phyloP scores from a whole-genome alignment of 2,888 invertebrate genomes.

The Microplitis deprimator region DNA sequence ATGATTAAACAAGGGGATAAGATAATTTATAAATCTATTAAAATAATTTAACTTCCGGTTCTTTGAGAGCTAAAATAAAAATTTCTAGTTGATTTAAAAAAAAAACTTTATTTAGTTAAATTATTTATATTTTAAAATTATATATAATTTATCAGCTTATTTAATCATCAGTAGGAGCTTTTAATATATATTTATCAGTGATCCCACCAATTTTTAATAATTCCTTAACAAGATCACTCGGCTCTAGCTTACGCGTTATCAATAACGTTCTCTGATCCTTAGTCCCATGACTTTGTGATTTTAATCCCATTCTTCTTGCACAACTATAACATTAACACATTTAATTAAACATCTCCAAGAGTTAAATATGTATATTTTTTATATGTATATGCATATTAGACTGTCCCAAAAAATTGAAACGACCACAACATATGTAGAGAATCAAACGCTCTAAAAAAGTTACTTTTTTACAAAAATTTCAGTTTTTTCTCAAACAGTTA shows the following conservation, averaged over 20 bases:
- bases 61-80: slow-evolving; percentile 33
- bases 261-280: slow-evolving; percentile 72
- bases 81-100: slow-evolving; percentile 25
- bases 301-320: slow-evolving; percentile 71
- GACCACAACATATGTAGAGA: too few relatives aligned
- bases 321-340: slow-evolving; percentile 56
- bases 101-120: neutral
- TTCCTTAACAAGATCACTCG: slow-evolving; percentile 71
- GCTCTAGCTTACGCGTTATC: slow-evolving; percentile 72
- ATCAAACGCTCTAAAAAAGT: neutral
- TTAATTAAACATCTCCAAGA: too few relatives aligned
- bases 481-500: too few relatives aligned
- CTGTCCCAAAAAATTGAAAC: too few relatives aligned
- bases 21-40: neutral
- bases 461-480: too few relatives aligned
- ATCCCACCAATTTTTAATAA: slow-evolving; percentile 71
- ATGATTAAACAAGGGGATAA: slow-evolving; percentile 27
- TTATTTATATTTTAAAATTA: slow-evolving; percentile 26
- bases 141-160: slow-evolving; percentile 37
- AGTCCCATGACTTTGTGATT: slow-evolving; percentile 73
- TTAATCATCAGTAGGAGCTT: slow-evolving; percentile 58
- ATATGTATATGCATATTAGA: too few relatives aligned
- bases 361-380: too few relatives aligned
- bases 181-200: slow-evolving; percentile 73
- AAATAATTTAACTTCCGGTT: slow-evolving; percentile 6